These are phyloP conservation scores for Hydrotaea cyrtoneurina DNA, from an alignment of 2,888 invertebrate genomes.

Conservation along the genomic window DNA sequence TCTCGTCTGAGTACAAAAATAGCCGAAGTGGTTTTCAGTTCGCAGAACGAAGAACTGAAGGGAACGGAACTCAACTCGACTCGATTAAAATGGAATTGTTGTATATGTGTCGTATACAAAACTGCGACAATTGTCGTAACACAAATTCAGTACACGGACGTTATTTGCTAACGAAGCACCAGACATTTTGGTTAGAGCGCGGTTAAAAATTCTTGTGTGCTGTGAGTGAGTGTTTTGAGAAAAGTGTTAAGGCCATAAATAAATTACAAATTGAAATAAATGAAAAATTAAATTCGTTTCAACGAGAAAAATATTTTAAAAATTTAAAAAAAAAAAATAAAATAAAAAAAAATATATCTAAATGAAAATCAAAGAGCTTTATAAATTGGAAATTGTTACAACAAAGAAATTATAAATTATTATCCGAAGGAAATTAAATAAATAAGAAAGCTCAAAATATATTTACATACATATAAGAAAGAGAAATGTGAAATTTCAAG, in stretches of 20 bases:
- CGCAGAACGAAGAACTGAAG: slow-evolving; percentile 68
- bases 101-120: slow-evolving; percentile 75
- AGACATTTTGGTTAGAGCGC: slow-evolving; percentile 30
- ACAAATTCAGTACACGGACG: slow-evolving; percentile 78
- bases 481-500: slow-evolving; percentile 19
- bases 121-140: slow-evolving; percentile 77
- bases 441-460: slow-evolving; percentile 7
- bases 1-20: slow-evolving; percentile 50
- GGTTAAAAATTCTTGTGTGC: slow-evolving; percentile 41
- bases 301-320: slow-evolving; percentile 23
- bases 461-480: background rate
- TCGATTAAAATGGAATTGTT: slow-evolving; percentile 61
- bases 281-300: slow-evolving; percentile 20
- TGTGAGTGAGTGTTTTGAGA: slow-evolving; percentile 47
- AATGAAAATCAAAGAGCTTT: background rate
- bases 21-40: slow-evolving; percentile 50
- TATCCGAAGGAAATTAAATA: slow-evolving; percentile 6
- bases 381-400: slow-evolving; percentile 21
- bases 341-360: slow-evolving; percentile 5
- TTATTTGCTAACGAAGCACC: slow-evolving; percentile 75
- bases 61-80: slow-evolving; percentile 54
- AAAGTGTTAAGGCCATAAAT: slow-evolving; percentile 28
- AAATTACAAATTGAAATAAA: slow-evolving; percentile 23
- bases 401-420: background rate
- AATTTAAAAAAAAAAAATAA: background rate